Percentiles rank a stretch among this genome's conserved stretches.
Conservation (phyloP, 2,113 vertebrate species). For the Engystomops pustulosus region DNA sequence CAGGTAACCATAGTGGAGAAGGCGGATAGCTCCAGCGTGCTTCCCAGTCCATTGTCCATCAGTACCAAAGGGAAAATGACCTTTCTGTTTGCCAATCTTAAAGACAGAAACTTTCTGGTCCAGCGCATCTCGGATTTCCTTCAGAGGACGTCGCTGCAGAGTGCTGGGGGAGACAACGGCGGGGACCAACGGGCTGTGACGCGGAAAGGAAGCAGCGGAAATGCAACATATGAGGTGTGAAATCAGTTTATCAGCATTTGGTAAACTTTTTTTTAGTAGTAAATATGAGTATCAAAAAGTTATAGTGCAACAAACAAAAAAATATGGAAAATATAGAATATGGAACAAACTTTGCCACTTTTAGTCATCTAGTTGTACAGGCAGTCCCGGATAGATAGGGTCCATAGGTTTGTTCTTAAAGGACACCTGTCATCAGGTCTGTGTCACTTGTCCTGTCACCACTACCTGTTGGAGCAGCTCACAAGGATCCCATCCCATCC, state of each 20-base stretch:
- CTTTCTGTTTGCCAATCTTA: constrained; percentile 96
- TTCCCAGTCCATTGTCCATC: constrained; percentile 95
- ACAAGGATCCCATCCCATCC: too few relatives aligned
- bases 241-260: background rate
- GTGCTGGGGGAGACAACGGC: constrained; percentile 57
- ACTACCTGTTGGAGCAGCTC: too few relatives aligned
- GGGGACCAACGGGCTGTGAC: constrained; percentile 54
- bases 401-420: too few relatives aligned
- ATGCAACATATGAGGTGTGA: constrained; percentile 53
- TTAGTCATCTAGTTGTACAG: too few relatives aligned
- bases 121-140: constrained; percentile 97
- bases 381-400: too few relatives aligned
- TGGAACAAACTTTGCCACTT: too few relatives aligned
- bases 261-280: background rate
- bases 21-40: constrained; percentile 92
- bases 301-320: too few relatives aligned
- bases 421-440: too few relatives aligned
- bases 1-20: constrained; percentile 97
- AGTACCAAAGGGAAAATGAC: constrained; percentile 98
- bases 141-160: constrained; percentile 87
- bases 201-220: constrained; percentile 64
- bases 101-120: constrained; percentile 93
- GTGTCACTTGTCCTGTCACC: too few relatives aligned
- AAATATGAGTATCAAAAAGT: too few relatives aligned
- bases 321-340: too few relatives aligned